Percentiles rank a stretch among this genome's conserved stretches.
These are phyloP conservation scores for Ecliptopera silaceata DNA, from an alignment of 2,888 invertebrate species.

Conservation along the genomic window DNA sequence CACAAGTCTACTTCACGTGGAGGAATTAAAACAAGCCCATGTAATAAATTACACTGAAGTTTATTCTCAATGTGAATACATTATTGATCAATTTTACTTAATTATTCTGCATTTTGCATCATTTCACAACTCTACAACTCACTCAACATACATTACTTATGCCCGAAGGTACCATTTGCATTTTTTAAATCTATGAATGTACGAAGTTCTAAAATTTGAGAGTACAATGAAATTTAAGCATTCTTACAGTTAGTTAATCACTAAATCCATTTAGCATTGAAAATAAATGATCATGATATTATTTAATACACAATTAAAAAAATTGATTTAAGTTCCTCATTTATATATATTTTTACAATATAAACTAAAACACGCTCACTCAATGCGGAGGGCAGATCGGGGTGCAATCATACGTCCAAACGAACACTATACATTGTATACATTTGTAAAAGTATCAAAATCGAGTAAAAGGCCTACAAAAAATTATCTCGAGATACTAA, in stretches of 20 bases:
- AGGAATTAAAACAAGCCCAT: slow-evolving; percentile 52
- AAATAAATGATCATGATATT: slow-evolving; percentile 77
- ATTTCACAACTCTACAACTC: slow-evolving; percentile 75
- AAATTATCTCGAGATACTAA: slow-evolving; percentile 83
- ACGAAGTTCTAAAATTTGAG: slow-evolving; percentile 76
- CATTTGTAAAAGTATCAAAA: slow-evolving; percentile 84
- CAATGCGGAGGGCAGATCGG: slow-evolving; percentile 59
- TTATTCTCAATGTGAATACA: slow-evolving; percentile 81
- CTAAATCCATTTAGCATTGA: slow-evolving; percentile 79
- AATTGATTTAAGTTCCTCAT: slow-evolving; percentile 77
- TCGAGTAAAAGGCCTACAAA: slow-evolving; percentile 83
- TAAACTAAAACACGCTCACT: slow-evolving; percentile 75
- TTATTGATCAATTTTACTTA: slow-evolving; percentile 71
- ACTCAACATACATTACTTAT: slow-evolving; percentile 73
- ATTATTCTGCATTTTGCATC: slow-evolving; percentile 55
- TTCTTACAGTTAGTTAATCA: slow-evolving; percentile 74
- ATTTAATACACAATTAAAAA: slow-evolving; percentile 54
- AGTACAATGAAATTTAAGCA: slow-evolving; percentile 80
- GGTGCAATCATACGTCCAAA: slow-evolving; percentile 78
- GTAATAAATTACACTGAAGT: slow-evolving; percentile 83
- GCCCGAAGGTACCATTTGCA: slow-evolving; percentile 62
- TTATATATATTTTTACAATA: slow-evolving; percentile 73
- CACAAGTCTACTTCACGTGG: too few species aligned
- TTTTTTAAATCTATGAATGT: slow-evolving; percentile 52
- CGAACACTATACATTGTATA: slow-evolving; percentile 83